phyloP scores from a whole-genome alignment of 2,888 invertebrate species.

The Campaea margaritaria region DNA sequence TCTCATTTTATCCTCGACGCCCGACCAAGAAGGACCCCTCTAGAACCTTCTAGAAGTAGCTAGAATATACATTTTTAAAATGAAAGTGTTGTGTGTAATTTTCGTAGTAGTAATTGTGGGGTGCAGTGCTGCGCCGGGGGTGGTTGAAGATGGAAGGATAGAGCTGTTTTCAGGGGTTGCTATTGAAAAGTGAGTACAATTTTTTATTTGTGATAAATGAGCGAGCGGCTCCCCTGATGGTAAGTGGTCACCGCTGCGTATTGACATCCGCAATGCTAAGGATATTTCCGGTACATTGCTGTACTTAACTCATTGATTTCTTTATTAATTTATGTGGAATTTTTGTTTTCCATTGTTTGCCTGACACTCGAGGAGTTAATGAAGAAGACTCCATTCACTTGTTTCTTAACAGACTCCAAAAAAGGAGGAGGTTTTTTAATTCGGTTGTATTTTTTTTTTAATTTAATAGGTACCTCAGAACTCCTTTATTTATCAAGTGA shows the following conservation, averaged over 20 bases:
- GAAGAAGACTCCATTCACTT: no score
- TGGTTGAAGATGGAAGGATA: constrained; percentile 61
- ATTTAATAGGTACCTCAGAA: no score
- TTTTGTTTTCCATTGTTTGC: no score
- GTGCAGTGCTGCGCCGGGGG: constrained; percentile 72
- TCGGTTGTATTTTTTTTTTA: no score
- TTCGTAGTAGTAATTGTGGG: constrained; percentile 62
- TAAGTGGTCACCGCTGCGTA: background rate
- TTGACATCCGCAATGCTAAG: no score
- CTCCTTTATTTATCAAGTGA: no score
- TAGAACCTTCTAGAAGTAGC: constrained; percentile 27
- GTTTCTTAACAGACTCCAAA: no score
- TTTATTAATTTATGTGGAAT: no score
- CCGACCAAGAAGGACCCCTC: constrained; percentile 54
- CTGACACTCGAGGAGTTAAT: no score
- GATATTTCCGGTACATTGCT: no score
- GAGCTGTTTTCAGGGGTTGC: constrained; percentile 78
- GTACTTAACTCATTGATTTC: no score
- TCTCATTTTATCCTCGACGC: constrained; percentile 70
- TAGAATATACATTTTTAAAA: constrained; percentile 33
- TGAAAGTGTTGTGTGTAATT: constrained; percentile 72
- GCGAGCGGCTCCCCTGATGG: background rate
- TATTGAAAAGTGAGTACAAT: constrained; percentile 71
- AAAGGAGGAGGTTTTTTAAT: no score
- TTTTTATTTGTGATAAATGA: background rate